Conservation (phyloP, 2,888 invertebrate species). For the Rhagophthalmus giganteus region DNA sequence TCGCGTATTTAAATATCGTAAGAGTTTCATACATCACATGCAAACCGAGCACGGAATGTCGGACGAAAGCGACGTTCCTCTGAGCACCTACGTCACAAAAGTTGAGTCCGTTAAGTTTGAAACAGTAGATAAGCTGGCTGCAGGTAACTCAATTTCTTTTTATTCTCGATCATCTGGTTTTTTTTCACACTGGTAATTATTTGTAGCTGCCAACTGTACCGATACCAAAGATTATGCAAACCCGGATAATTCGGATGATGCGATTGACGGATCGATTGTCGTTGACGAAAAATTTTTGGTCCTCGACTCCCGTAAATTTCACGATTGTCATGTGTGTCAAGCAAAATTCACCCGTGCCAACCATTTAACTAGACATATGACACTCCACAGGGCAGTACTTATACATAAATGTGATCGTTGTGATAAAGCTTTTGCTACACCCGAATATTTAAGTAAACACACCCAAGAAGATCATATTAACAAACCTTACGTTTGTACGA, state of each 20-base stretch:
- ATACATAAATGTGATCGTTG: slow-evolving; percentile 53
- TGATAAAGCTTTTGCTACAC: slow-evolving; percentile 52
- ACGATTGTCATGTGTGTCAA: slow-evolving; percentile 53
- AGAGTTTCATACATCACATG: slow-evolving; percentile 55
- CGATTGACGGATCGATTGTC: slow-evolving; percentile 27
- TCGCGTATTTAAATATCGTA: slow-evolving; percentile 54
- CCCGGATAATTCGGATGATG: slow-evolving; percentile 17
- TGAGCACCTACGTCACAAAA: slow-evolving; percentile 28
- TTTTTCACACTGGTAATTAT: too few species aligned
- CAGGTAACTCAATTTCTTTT: slow-evolving; percentile 1
- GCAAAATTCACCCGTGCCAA: slow-evolving; percentile 51
- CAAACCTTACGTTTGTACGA: slow-evolving; percentile 53
- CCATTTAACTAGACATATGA: slow-evolving; percentile 55
- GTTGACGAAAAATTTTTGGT: slow-evolving; percentile 33
- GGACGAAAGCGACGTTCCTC: slow-evolving; percentile 45
- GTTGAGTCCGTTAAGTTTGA: slow-evolving; percentile 8
- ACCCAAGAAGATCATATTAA: slow-evolving; percentile 53
- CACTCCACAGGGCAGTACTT: slow-evolving; percentile 50
- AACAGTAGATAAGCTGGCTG: not conserved
- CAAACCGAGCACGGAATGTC: slow-evolving; percentile 54
- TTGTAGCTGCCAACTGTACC: too few species aligned
- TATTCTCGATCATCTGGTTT: not conserved
- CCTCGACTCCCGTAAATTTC: slow-evolving; percentile 41
- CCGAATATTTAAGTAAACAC: slow-evolving; percentile 50
- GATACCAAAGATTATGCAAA: slow-evolving; percentile 18